Conservation (phyloP, 2,888 invertebrate genomes). For the Drosophila kokeensis region DNA sequence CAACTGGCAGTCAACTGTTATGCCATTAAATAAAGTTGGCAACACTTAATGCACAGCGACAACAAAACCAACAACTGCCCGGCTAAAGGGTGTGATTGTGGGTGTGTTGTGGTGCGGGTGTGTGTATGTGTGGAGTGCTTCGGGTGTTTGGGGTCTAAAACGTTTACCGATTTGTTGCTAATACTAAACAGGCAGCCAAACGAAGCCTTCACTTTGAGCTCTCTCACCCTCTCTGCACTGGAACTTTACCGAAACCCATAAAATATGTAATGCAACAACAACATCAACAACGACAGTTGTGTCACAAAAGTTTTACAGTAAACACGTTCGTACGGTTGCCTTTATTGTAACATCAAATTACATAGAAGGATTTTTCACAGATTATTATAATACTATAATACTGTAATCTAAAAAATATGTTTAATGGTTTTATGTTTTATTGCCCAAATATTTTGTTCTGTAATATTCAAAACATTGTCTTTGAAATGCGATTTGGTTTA, state of each 20-base stretch:
- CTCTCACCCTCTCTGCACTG: constrained; percentile 3
- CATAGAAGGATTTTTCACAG: neutral
- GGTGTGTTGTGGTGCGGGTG: neutral
- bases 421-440: neutral
- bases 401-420: neutral
- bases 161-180: constrained; percentile 77
- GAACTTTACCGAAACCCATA: constrained; percentile 54
- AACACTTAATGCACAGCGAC: constrained; percentile 82
- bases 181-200: constrained; percentile 63
- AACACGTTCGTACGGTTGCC: constrained; percentile 24
- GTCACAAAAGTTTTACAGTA: constrained; percentile 5
- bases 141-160: constrained; percentile 52
- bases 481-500: neutral
- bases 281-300: constrained; percentile 9
- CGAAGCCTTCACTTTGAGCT: constrained; percentile 44
- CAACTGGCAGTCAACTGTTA: constrained; percentile 82
- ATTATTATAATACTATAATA: neutral
- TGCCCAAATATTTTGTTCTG: neutral
- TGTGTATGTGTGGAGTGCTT: constrained; percentile 13
- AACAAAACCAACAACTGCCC: constrained; percentile 64
- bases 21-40: constrained; percentile 83
- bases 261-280: constrained; percentile 56
- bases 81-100: constrained; percentile 7
- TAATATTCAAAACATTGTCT: neutral
- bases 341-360: constrained; percentile 9